phyloP scores from a whole-genome alignment of 2,113 vertebrate species.

The Oryctolagus cuniculus region mOryCun1.1 NC_091443.1:52468501-52469000 shows the following conservation, averaged over 20 bases:
- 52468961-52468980: conserved; percentile 43
- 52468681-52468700: neutral
- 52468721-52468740: neutral
- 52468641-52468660: neutral
- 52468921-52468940: conserved; percentile 56
- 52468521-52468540: neutral
- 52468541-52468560: neutral
- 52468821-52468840: neutral
- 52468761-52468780: conserved; percentile 47
- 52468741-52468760: neutral
- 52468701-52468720: neutral
- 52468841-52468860: neutral
- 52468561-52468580: neutral
- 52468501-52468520: neutral
- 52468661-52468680: neutral
- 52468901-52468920: neutral
- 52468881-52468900: neutral
- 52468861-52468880: neutral
- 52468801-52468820: neutral
- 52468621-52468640: neutral
- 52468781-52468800: neutral
- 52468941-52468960: conserved; percentile 55
- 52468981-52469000: conserved; percentile 50
- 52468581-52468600: neutral
- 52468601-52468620: neutral